A percentile compares a stretch with the other conserved stretches of the same genome.
These are phyloP conservation scores for Dryobotodes eremita DNA, from an alignment of 2,888 invertebrate genomes.

Conservation along the genomic window DNA sequence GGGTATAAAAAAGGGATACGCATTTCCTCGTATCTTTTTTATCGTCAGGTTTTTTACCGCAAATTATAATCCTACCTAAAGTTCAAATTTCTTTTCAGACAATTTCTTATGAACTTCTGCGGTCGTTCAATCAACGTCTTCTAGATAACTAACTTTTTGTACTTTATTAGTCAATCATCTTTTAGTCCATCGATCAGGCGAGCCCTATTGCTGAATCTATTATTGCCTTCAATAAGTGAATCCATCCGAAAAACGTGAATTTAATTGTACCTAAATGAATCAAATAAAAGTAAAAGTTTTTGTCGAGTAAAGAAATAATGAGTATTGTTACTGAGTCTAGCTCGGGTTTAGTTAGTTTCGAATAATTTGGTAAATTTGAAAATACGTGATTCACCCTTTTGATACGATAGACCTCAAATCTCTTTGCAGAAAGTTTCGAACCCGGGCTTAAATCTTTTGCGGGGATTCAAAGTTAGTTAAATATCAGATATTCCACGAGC, in stretches of 20 bases:
- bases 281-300: slow-evolving; percentile 32
- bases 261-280: slow-evolving; percentile 1
- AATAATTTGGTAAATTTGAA: slow-evolving; percentile 61
- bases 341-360: slow-evolving; percentile 28
- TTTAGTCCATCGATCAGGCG: slow-evolving; percentile 50
- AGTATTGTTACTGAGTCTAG: slow-evolving; percentile 26
- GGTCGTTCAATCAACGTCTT: slow-evolving; percentile 65
- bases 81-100: slow-evolving; percentile 62
- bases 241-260: slow-evolving; percentile 6
- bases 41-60: slow-evolving; percentile 35
- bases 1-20: slow-evolving; percentile 25
- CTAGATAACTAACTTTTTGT: slow-evolving; percentile 62
- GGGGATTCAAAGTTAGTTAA: slow-evolving; percentile 72
- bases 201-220: slow-evolving; percentile 32
- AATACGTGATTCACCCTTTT: slow-evolving; percentile 68
- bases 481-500: slow-evolving; percentile 55
- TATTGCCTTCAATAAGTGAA: slow-evolving; percentile 26
- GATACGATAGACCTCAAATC: slow-evolving; percentile 73
- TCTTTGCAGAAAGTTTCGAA: slow-evolving; percentile 72
- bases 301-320: slow-evolving; percentile 36
- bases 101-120: slow-evolving; percentile 53
- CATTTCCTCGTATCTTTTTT: slow-evolving; percentile 42
- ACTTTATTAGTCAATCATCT: slow-evolving; percentile 59
- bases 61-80: slow-evolving; percentile 58
- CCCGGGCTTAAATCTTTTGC: slow-evolving; percentile 73